Conservation (phyloP, 2,113 vertebrate genomes). For the Archilochus colubris region DNA sequence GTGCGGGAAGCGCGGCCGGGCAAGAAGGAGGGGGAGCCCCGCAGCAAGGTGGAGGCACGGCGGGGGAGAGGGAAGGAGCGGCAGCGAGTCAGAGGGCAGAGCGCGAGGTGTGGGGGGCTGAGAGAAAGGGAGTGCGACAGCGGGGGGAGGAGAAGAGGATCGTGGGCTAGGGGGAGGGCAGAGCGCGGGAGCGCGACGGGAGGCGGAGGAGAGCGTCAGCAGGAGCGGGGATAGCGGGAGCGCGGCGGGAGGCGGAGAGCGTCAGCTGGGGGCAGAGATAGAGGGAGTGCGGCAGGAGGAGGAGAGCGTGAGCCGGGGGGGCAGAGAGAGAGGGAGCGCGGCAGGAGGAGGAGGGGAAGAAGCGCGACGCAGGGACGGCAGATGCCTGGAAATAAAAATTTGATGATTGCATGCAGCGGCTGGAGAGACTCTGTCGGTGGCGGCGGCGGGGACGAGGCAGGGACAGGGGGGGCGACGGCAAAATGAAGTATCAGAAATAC, state of each 20-base stretch:
- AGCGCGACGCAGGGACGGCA: constrained; percentile 84
- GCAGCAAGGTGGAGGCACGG: background rate
- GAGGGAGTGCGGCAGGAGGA: constrained; percentile 36
- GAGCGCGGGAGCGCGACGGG: constrained; percentile 11
- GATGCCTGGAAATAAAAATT: constrained; percentile 87
- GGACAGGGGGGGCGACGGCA: constrained; percentile 89
- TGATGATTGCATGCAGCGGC: constrained; percentile 91
- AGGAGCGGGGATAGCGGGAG: constrained; percentile 15
- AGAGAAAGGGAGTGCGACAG: background rate
- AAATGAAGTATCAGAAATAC: constrained; percentile 99
- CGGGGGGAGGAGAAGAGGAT: background rate
- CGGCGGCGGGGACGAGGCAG: constrained; percentile 88
- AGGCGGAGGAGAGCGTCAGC: constrained; percentile 48
- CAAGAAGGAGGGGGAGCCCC: background rate
- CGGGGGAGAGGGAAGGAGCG: constrained; percentile 25
- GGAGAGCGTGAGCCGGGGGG: constrained; percentile 32
- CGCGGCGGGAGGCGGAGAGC: constrained; percentile 19
- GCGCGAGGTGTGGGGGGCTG: background rate
- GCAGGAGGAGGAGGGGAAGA: constrained; percentile 64
- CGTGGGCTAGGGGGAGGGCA: constrained; percentile 15
- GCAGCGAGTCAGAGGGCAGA: background rate
- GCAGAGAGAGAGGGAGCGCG: constrained; percentile 6
- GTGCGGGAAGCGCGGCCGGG: background rate
- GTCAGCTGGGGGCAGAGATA: constrained; percentile 27
- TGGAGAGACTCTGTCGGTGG: constrained; percentile 86